Conservation (phyloP, 1,140 invertebrate species). For the Uloborus diversus region DNA sequence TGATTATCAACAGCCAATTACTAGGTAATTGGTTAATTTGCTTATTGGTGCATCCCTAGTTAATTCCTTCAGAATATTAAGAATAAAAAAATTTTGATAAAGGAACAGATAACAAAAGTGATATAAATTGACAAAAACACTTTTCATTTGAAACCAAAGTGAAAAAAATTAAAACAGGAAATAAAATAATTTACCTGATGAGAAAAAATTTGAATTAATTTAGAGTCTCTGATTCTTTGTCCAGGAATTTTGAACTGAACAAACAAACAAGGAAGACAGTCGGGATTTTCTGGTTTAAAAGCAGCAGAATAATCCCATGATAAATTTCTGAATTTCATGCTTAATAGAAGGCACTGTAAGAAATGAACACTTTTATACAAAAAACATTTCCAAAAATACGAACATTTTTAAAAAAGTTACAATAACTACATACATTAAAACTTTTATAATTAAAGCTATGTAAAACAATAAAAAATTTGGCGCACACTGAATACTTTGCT, state of each 20-base stretch:
- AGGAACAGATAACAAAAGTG: neutral
- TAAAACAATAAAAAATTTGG: neutral
- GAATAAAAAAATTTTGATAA: neutral
- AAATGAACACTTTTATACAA: too few relatives aligned
- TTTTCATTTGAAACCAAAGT: neutral
- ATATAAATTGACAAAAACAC: neutral
- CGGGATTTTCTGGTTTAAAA: slow-evolving; percentile 81
- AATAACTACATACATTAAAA: neutral
- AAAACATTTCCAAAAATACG: too few relatives aligned
- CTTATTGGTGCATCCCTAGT: too few relatives aligned
- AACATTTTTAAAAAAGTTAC: too few relatives aligned
- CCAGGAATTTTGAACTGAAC: slow-evolving; percentile 86
- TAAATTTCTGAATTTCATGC: slow-evolving; percentile 85
- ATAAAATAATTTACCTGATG: slow-evolving; percentile 75
- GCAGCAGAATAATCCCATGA: slow-evolving; percentile 90
- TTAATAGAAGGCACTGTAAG: slow-evolving; percentile 73
- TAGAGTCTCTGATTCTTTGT: slow-evolving; percentile 83
- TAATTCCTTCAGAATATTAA: too few relatives aligned
- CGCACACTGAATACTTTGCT: too few relatives aligned
- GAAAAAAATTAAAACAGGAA: neutral
- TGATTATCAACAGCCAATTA: too few relatives aligned
- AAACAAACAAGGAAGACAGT: slow-evolving; percentile 89
- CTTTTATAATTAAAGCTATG: neutral
- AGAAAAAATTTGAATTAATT: slow-evolving; percentile 88
- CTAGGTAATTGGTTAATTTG: too few relatives aligned